Evolutionary conservation across 2,888 invertebrate genomes (phyloP).

Genomic region (Lochmaea crataegi): DNA sequence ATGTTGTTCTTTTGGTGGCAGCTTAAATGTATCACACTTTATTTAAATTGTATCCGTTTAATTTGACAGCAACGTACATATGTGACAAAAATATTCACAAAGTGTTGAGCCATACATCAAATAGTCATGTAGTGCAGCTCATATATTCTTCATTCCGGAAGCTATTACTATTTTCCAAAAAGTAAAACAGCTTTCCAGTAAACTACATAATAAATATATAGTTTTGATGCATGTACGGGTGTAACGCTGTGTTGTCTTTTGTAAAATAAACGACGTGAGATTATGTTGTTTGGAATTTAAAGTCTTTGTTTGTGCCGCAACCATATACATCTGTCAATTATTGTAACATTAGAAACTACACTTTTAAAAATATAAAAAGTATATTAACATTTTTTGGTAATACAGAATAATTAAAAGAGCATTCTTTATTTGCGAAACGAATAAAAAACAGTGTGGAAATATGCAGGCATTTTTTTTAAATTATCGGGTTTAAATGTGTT

Average conservation of each 20-base stretch:
- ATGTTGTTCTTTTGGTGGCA: too few species aligned
- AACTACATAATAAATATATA: not conserved
- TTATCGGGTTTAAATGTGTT: too few species aligned
- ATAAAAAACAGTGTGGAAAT: too few species aligned
- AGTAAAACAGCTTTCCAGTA: constrained; percentile 4
- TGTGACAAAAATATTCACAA: not conserved
- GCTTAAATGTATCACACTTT: not conserved
- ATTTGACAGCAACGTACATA: not conserved
- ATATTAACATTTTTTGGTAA: too few species aligned
- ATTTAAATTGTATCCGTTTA: not conserved
- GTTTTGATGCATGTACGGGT: constrained; percentile 13
- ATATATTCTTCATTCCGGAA: constrained; percentile 9
- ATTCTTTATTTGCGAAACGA: too few species aligned
- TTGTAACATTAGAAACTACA: not conserved
- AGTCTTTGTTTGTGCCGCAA: not conserved
- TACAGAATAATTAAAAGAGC: too few species aligned
- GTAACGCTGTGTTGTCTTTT: not conserved
- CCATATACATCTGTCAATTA: not conserved
- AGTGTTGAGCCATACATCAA: not conserved
- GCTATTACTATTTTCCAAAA: constrained; percentile 2
- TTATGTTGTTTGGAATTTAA: constrained; percentile 10
- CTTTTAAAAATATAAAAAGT: not conserved
- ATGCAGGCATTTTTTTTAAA: too few species aligned
- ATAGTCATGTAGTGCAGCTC: not conserved
- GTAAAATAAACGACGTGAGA: not conserved